These are phyloP conservation scores for Priocnemis perturbator DNA, from an alignment of 2,888 invertebrate genomes.

Conservation along the genomic window DNA sequence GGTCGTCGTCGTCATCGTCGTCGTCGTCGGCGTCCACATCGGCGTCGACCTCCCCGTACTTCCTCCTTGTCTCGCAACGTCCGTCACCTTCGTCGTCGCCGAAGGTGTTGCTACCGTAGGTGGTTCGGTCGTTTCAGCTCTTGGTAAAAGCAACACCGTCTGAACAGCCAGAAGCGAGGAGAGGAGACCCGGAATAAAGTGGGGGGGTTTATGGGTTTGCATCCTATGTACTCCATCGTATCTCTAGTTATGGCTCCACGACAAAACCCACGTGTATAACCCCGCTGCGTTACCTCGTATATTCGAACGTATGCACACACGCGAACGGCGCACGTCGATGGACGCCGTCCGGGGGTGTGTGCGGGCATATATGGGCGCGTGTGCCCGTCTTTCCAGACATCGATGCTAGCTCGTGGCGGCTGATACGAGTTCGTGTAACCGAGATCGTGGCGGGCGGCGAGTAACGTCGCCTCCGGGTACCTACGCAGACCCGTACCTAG, in stretches of 20 bases:
- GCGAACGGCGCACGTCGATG: constrained; percentile 1
- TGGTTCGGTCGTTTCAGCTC: constrained; percentile 55
- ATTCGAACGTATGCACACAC: neutral
- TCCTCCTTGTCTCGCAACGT: constrained; percentile 1
- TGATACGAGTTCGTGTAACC: constrained; percentile 22
- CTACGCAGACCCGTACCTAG: constrained; percentile 9
- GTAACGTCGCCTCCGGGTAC: constrained; percentile 29
- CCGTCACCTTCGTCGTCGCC: constrained; percentile 48
- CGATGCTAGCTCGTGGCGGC: constrained; percentile 9
- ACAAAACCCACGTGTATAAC: constrained; percentile 63
- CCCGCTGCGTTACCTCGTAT: constrained; percentile 26
- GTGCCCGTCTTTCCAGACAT: constrained; percentile 1
- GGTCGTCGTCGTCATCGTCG: neutral
- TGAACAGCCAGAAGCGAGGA: constrained; percentile 33
- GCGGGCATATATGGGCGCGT: neutral
- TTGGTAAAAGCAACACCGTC: constrained; percentile 55
- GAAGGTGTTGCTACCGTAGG: constrained; percentile 53
- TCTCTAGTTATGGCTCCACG: constrained; percentile 69
- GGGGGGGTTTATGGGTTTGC: constrained; percentile 72
- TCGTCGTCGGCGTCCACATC: constrained; percentile 35
- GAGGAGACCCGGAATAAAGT: constrained; percentile 41
- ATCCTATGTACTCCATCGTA: constrained; percentile 71
- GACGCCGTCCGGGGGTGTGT: constrained; percentile 4
- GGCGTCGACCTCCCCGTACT: constrained; percentile 13
- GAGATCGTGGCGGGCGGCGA: constrained; percentile 15